A percentile compares a stretch with the other conserved stretches of the same genome.
Conservation (phyloP, 2,113 vertebrate species). For the Xiphorhynchus elegans region DNA sequence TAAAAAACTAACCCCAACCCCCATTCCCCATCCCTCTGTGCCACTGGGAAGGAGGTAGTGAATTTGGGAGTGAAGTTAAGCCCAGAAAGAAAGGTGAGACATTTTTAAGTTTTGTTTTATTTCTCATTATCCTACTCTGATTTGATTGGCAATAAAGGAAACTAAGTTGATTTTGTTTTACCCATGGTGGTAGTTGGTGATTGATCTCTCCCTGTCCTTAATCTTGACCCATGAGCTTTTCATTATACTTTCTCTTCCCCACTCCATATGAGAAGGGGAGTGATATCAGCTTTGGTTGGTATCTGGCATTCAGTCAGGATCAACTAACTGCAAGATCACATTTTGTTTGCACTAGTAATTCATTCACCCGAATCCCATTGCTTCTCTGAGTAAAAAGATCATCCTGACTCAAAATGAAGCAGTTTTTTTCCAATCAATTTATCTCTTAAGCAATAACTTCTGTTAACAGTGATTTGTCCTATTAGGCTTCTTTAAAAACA, state of each 20-base stretch:
- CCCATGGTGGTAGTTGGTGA: no score
- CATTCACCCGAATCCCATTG: fast-evolving
- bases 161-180: not conserved
- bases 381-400: not conserved
- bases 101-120: not conserved
- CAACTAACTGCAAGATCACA: not conserved
- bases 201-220: not conserved
- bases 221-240: not conserved
- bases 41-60: not conserved
- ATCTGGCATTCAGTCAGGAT: not conserved
- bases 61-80: not conserved
- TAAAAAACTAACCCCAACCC: not conserved
- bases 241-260: not conserved
- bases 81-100: not conserved
- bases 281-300: not conserved
- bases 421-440: not conserved
- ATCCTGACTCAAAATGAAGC: not conserved
- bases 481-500: not conserved
- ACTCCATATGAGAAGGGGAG: not conserved
- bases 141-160: not conserved
- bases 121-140: not conserved
- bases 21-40: not conserved
- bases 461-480: not conserved
- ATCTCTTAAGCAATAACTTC: not conserved
- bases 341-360: not conserved